Conservation (phyloP, 2,888 invertebrate genomes). For the Cheilosia pagana region DNA sequence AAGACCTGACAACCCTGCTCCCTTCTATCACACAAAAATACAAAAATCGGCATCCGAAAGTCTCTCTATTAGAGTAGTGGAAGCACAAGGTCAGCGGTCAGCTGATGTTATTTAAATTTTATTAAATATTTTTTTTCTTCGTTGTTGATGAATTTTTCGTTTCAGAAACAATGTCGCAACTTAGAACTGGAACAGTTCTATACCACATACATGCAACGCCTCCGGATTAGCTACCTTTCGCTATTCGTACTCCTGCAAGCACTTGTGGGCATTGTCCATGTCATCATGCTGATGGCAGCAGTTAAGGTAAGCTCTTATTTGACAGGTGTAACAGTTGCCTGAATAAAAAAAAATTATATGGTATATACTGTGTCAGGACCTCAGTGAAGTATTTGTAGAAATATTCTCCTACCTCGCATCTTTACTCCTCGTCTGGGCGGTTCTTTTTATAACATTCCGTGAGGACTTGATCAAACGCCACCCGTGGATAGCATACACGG, state of each 20-base stretch:
- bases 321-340: not conserved
- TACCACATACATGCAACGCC: constrained; percentile 89
- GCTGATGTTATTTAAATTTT: no score
- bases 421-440: constrained; percentile 80
- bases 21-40: no score
- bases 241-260: constrained; percentile 89
- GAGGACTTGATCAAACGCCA: constrained; percentile 81
- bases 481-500: constrained; percentile 82
- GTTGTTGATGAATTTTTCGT: not conserved
- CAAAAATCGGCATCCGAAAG: no score
- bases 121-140: no score
- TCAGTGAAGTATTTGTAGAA: constrained; percentile 80
- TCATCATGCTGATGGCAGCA: constrained; percentile 85
- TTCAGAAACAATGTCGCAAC: constrained; percentile 90
- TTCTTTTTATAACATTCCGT: constrained; percentile 81
- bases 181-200: constrained; percentile 90
- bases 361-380: constrained; percentile 75
- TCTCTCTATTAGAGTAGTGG: no score
- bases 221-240: constrained; percentile 91
- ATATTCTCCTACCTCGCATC: constrained; percentile 80
- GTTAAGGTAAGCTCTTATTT: constrained; percentile 80
- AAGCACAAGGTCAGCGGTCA: no score
- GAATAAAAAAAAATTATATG: not conserved
- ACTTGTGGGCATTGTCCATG: constrained; percentile 87
- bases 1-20: no score